Evolutionary conservation across 2,888 invertebrate genomes (phyloP).

Genomic region (Lasioglossum leucozonium): DNA sequence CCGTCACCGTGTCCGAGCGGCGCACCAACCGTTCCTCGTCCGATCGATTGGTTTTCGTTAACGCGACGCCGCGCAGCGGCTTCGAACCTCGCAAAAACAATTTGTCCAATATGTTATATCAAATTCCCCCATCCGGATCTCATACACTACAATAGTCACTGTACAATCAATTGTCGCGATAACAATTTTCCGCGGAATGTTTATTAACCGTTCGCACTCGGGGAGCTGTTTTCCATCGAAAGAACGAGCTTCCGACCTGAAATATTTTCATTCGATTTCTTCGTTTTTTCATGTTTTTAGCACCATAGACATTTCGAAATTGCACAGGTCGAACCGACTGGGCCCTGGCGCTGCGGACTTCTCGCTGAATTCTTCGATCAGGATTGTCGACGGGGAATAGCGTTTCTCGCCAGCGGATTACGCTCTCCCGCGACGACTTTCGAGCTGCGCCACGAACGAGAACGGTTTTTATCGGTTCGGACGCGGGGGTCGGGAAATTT

Average conservation of each 20-base stretch:
- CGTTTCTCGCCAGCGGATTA: background rate
- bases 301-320: background rate
- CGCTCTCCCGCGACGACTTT: background rate
- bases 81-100: background rate
- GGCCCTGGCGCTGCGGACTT: no score
- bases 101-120: background rate
- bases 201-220: background rate
- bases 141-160: background rate
- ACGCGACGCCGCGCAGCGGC: slow-evolving; percentile 16
- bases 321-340: background rate
- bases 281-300: background rate
- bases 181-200: background rate
- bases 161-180: background rate
- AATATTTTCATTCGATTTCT: background rate
- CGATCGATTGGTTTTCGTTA: slow-evolving; percentile 45
- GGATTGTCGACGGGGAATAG: background rate
- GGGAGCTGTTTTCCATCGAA: no score
- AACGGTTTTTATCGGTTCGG: slow-evolving; percentile 8
- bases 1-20: slow-evolving; percentile 49
- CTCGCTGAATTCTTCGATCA: background rate
- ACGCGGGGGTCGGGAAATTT: background rate
- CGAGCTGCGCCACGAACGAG: background rate
- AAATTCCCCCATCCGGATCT: background rate
- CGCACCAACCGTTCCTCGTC: slow-evolving; percentile 22
- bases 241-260: background rate